phyloP scores from a whole-genome alignment of 2,888 invertebrate genomes.

The Rhabditophanes sp. region DNA sequence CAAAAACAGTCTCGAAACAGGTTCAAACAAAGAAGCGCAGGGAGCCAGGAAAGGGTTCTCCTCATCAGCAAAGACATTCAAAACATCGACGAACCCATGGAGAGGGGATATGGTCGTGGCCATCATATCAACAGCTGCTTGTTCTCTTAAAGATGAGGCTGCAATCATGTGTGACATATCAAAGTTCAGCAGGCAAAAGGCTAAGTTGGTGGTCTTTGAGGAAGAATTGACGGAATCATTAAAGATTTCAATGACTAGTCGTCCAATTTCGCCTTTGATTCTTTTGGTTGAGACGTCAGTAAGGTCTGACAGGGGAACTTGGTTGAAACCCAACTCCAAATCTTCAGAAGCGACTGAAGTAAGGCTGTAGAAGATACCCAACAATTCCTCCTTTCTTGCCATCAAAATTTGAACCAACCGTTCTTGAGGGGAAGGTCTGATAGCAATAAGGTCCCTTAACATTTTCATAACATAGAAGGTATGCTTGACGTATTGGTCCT shows the following conservation, averaged over 20 bases:
- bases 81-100: slow-evolving; percentile 27
- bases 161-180: slow-evolving; percentile 10
- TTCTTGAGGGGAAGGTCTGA: slow-evolving; percentile 16
- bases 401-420: slow-evolving; percentile 13
- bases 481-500: slow-evolving; percentile 18
- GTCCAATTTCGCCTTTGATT: slow-evolving; percentile 28
- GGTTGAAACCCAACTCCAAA: slow-evolving; percentile 9
- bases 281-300: slow-evolving; percentile 1
- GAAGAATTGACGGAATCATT: slow-evolving; percentile 16
- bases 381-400: slow-evolving; percentile 3
- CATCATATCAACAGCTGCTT: slow-evolving; percentile 2
- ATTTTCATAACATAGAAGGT: slow-evolving; percentile 24
- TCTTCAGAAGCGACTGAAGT: slow-evolving; percentile 11
- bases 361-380: slow-evolving; percentile 9
- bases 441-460: slow-evolving; percentile 19
- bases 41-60: slow-evolving; percentile 16
- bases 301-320: slow-evolving; percentile 10
- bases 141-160: too few relatives aligned
- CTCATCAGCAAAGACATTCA: slow-evolving; percentile 18
- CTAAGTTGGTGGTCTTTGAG: slow-evolving; percentile 13
- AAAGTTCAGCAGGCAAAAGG: slow-evolving; percentile 20
- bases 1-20: slow-evolving; percentile 23
- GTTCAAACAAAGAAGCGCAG: slow-evolving; percentile 31
- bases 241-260: slow-evolving; percentile 23
- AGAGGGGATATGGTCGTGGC: slow-evolving; percentile 5